These are phyloP conservation scores for Heliconius erato DNA, from an alignment of 2,888 invertebrate species.

Conservation along the genomic window DNA sequence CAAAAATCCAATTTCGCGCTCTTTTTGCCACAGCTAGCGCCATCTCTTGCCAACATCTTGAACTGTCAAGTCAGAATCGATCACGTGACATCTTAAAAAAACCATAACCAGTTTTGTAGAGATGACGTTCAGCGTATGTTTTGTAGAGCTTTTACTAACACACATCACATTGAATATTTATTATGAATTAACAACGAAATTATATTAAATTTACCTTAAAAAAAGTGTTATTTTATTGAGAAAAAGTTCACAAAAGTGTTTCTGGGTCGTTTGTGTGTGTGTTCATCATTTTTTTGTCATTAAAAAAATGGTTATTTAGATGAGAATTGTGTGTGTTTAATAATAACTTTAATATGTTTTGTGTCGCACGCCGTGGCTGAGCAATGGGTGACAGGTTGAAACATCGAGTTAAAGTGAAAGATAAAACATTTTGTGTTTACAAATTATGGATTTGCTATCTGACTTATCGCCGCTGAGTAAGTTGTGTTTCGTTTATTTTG, in stretches of 20 bases:
- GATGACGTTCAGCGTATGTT: slow-evolving; percentile 78
- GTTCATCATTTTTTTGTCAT: slow-evolving; percentile 5
- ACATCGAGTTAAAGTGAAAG: slow-evolving; percentile 81
- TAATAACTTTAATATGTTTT: slow-evolving; percentile 47
- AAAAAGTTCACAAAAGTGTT: slow-evolving; percentile 33
- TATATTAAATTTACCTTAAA: slow-evolving; percentile 27
- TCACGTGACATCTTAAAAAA: slow-evolving; percentile 73
- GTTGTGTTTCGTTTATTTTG: slow-evolving; percentile 49
- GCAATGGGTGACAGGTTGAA: slow-evolving; percentile 83
- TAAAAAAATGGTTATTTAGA: slow-evolving; percentile 9
- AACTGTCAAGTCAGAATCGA: slow-evolving; percentile 63
- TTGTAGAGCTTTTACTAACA: slow-evolving; percentile 66
- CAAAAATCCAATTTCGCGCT: slow-evolving; percentile 59
- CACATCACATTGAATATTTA: slow-evolving; percentile 53
- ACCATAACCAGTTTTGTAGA: slow-evolving; percentile 75
- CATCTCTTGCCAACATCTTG: slow-evolving; percentile 64
- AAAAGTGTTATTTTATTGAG: slow-evolving; percentile 5
- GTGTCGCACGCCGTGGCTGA: slow-evolving; percentile 63
- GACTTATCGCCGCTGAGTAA: slow-evolving; percentile 79
- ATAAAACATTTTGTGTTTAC: slow-evolving; percentile 67
- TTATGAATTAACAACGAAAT: slow-evolving; percentile 45
- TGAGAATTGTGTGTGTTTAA: slow-evolving; percentile 64
- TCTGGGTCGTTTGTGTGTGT: not conserved
- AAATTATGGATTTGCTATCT: slow-evolving; percentile 78
- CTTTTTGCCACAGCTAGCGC: slow-evolving; percentile 51